Conservation (phyloP, 2,888 invertebrate species). For the Macrophya alboannulata region DNA sequence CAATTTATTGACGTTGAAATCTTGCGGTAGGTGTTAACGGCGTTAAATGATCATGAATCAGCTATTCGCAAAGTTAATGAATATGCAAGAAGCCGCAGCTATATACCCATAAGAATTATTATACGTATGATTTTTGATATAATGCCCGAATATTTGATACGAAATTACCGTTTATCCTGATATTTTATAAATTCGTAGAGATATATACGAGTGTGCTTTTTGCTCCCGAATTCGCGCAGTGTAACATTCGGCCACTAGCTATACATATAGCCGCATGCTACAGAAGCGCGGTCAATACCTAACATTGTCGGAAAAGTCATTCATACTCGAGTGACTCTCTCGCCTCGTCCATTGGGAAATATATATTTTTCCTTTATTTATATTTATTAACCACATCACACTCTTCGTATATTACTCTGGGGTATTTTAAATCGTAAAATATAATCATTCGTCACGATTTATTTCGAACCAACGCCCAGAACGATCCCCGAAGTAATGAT, state of each 20-base stretch:
- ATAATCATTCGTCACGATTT: conserved; percentile 3
- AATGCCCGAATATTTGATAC: not conserved
- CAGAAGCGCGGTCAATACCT: not conserved
- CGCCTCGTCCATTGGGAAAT: conserved; percentile 25
- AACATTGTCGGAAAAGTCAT: conserved; percentile 22
- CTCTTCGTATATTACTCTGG: not conserved
- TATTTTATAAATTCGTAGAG: not conserved
- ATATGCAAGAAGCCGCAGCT: not conserved
- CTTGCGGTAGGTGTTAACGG: not conserved
- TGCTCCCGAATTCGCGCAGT: not conserved
- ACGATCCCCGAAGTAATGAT: not conserved
- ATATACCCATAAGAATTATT: not conserved
- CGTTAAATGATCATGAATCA: not conserved
- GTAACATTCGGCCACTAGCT: not conserved
- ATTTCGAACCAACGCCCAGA: not conserved
- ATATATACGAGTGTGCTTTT: not conserved
- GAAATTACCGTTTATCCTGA: no score
- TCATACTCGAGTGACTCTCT: not conserved
- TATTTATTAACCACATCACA: not conserved
- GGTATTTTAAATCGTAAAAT: not conserved
- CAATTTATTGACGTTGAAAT: not conserved
- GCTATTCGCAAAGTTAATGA: not conserved
- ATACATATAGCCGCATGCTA: not conserved
- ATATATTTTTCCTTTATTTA: conserved; percentile 24
- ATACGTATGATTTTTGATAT: not conserved